phyloP scores from a whole-genome alignment of 2,797 vertebrate genomes.

The Champsocephalus gunnari region DNA sequence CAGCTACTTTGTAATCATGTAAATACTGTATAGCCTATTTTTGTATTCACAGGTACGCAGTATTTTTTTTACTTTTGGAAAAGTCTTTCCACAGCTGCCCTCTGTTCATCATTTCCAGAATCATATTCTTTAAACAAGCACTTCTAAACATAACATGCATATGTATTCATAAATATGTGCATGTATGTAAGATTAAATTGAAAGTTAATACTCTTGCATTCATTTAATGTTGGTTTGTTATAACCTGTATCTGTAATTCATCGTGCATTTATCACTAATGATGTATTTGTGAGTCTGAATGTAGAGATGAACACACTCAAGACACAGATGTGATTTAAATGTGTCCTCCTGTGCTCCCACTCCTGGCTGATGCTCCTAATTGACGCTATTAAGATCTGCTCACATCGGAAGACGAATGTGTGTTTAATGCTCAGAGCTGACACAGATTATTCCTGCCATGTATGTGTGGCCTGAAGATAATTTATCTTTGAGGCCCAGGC shows the following conservation, averaged over 20 bases:
- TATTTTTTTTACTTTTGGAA: too few relatives aligned
- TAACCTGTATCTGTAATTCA: neutral
- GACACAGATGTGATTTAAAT: constrained; percentile 31
- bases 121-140: neutral
- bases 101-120: neutral
- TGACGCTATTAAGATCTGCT: constrained; percentile 54
- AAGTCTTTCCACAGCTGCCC: too few relatives aligned
- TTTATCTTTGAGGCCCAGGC: constrained; percentile 60
- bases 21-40: too few relatives aligned
- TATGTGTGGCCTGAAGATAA: constrained; percentile 51
- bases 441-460: constrained; percentile 35
- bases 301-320: constrained; percentile 4
- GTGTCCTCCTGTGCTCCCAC: constrained; percentile 38
- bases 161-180: neutral
- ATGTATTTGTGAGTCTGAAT: constrained; percentile 1
- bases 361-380: constrained; percentile 57
- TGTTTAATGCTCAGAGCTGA: constrained; percentile 46
- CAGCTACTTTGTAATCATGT: too few relatives aligned
- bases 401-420: constrained; percentile 26
- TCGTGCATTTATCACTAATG: neutral
- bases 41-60: too few relatives aligned
- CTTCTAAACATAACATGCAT: neutral
- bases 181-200: neutral
- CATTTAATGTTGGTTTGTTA: neutral
- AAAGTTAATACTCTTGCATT: neutral